Percentiles rank a stretch among this genome's conserved stretches.
phyloP scores from a whole-genome alignment of 1,140 invertebrate species.

The Drosophila elegans region DNA sequence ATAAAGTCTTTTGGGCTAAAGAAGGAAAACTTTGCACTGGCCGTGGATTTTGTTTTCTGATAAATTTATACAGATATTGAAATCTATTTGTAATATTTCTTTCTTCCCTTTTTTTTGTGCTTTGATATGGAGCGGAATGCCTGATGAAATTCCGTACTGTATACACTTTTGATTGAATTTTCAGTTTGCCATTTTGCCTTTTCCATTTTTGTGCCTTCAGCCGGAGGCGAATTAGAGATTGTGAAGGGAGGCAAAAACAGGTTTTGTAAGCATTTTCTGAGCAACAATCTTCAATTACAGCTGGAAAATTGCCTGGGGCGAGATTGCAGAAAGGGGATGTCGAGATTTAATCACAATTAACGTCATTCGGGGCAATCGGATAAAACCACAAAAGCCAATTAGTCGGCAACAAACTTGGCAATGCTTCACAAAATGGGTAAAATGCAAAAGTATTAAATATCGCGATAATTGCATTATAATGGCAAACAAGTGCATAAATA shows the following conservation, averaged over 20 bases:
- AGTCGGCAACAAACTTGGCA: slow-evolving; percentile 29
- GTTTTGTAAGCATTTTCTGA: slow-evolving; percentile 39
- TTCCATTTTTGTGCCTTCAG: slow-evolving; percentile 11
- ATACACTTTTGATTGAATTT: slow-evolving; percentile 78
- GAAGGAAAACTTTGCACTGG: slow-evolving; percentile 45
- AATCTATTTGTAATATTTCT: slow-evolving; percentile 77
- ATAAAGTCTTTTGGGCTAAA: slow-evolving; percentile 21
- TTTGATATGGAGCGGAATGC: slow-evolving; percentile 46
- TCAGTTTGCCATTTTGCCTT: slow-evolving; percentile 41
- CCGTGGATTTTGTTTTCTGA: slow-evolving; percentile 50
- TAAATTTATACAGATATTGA: slow-evolving; percentile 72
- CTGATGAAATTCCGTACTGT: slow-evolving; percentile 64
- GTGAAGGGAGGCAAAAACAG: slow-evolving; percentile 21
- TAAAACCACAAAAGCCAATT: slow-evolving; percentile 72
- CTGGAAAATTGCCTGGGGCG: slow-evolving; percentile 10
- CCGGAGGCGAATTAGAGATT: slow-evolving; percentile 33
- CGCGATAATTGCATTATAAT: slow-evolving; percentile 50
- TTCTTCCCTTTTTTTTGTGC: slow-evolving; percentile 6
- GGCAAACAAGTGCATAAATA: slow-evolving; percentile 72
- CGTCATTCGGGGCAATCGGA: slow-evolving; percentile 49
- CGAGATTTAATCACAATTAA: slow-evolving; percentile 62
- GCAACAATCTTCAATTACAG: slow-evolving; percentile 50
- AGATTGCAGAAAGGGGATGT: neutral
- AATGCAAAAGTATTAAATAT: slow-evolving; percentile 21
- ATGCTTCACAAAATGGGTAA: slow-evolving; percentile 34